These are phyloP conservation scores for Vulpes lagopus DNA, from an alignment of 2,113 vertebrate genomes.

Conservation along the genomic window DNA sequence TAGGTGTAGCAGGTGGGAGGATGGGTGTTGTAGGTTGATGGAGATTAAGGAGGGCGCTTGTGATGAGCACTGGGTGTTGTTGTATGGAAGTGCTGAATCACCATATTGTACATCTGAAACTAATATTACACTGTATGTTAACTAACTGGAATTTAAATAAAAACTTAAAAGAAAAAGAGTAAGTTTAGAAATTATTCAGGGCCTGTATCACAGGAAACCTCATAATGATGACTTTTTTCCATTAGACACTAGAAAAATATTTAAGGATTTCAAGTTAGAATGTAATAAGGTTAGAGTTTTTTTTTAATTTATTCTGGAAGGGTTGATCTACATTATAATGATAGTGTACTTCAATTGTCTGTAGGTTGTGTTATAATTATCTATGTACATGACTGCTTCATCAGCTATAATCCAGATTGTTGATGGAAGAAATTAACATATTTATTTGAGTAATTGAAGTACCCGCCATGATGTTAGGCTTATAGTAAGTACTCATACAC, in stretches of 20 bases:
- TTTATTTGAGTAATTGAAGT: background rate
- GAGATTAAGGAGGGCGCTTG: background rate
- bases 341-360: background rate
- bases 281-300: background rate
- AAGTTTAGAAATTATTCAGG: background rate
- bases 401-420: constrained; percentile 23
- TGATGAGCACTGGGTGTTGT: background rate
- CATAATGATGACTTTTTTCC: background rate
- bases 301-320: background rate
- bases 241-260: background rate
- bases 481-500: background rate
- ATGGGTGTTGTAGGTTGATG: background rate
- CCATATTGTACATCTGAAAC: background rate
- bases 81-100: background rate
- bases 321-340: background rate
- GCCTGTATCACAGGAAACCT: background rate
- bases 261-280: background rate
- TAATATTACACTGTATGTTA: background rate
- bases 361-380: background rate
- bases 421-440: background rate
- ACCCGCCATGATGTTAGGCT: background rate
- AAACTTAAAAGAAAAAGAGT: background rate
- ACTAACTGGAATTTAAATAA: background rate
- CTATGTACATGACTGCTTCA: background rate
- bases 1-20: background rate